These are phyloP conservation scores for Nesogale talazaci DNA, from an alignment of 2,113 vertebrate species.

Conservation along the genomic window DNA sequence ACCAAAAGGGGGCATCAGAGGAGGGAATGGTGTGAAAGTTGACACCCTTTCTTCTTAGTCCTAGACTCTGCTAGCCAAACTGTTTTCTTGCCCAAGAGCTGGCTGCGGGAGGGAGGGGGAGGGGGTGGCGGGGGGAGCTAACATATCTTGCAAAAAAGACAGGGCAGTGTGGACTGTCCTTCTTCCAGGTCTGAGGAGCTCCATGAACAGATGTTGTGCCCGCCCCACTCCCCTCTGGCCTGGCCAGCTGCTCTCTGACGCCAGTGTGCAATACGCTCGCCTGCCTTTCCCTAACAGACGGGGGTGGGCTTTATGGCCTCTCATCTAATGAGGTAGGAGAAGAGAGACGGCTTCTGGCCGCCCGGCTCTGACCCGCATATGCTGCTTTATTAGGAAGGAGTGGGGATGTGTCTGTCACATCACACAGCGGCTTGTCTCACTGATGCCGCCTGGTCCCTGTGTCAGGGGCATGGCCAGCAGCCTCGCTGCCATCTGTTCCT, in stretches of 20 bases:
- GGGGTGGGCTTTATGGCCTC: not conserved
- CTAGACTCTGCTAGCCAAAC: not conserved
- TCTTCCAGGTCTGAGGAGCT: not conserved
- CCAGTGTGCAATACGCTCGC: not conserved
- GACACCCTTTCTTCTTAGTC: not conserved
- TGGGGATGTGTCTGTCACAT: not conserved
- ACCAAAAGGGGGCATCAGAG: not conserved
- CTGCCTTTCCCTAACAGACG: constrained; percentile 25
- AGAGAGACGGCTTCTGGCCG: not conserved
- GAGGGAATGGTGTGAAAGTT: not conserved
- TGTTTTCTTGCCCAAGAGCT: not conserved
- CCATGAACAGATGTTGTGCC: not conserved
- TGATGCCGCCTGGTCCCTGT: not conserved
- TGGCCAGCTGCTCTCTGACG: not conserved
- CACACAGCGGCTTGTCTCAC: not conserved
- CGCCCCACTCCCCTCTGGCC: not conserved
- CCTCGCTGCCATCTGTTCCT: not conserved
- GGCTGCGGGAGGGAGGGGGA: no score
- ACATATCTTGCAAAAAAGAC: not conserved
- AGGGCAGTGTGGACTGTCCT: not conserved
- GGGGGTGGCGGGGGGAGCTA: no score
- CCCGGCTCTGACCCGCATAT: not conserved
- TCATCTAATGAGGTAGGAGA: not conserved
- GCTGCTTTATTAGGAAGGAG: not conserved
- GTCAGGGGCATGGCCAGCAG: fast-evolving